Conservation (phyloP, 2,113 vertebrate genomes). For the Bostrychus sinensis region DNA sequence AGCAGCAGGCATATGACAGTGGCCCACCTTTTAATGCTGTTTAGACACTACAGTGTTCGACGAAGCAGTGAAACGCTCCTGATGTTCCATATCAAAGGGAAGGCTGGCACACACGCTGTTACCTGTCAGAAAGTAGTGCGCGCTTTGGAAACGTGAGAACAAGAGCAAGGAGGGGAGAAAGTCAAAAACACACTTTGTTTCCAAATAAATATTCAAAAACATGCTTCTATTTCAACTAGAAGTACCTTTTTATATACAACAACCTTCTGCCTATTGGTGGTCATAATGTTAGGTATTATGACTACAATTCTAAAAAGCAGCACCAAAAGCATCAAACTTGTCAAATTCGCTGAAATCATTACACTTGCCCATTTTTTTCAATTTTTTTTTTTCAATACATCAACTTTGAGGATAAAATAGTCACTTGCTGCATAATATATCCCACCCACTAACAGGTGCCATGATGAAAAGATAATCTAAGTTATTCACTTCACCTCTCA, state of each 20-base stretch:
- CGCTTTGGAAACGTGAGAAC: conserved; percentile 34
- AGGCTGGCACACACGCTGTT: conserved; percentile 59
- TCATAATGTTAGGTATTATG: too few relatives aligned
- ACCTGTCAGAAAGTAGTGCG: conserved; percentile 48
- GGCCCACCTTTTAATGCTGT: conserved; percentile 50
- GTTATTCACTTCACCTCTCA: neutral
- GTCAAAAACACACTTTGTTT: neutral
- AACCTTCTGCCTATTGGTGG: too few relatives aligned
- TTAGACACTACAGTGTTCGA: conserved; percentile 44
- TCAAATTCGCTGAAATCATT: too few relatives aligned
- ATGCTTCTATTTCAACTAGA: neutral
- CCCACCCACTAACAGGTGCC: too few relatives aligned
- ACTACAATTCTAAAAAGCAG: too few relatives aligned
- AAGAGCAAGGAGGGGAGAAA: neutral
- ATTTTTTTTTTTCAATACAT: too few relatives aligned
- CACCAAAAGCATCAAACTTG: too few relatives aligned
- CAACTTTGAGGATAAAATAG: too few relatives aligned
- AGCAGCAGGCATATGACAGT: conserved; percentile 37
- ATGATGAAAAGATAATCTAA: neutral
- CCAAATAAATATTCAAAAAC: conserved; percentile 15
- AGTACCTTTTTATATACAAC: neutral
- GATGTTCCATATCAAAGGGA: conserved; percentile 63
- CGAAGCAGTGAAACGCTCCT: conserved; percentile 45
- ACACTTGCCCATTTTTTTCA: too few relatives aligned
- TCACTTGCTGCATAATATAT: too few relatives aligned